Evolutionary conservation across 2,797 vertebrate species (phyloP), one percentile per base, ranked within the genome.

Genomic region (Xiphophorus birchmanni): DNA sequence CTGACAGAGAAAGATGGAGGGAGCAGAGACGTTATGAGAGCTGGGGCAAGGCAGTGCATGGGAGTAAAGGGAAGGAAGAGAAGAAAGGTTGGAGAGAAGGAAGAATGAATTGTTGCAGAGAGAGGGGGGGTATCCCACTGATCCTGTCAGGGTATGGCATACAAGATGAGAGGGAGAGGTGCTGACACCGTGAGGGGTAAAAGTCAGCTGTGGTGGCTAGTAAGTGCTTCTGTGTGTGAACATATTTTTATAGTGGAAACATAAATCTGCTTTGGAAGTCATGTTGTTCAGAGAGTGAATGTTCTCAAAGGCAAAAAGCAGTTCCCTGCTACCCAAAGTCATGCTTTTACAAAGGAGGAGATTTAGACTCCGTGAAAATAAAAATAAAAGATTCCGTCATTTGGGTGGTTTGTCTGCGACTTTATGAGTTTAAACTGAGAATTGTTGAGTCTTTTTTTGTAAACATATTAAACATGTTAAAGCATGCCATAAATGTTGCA

Each of bases 1-100:
- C 90, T 93, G 92, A 93, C 93, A 90, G 88, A 83, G 92, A 91
- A 89, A 85, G 88, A 93, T 82, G 90, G 88, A 89, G 69, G 86
- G 87, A 88, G 72, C 85, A 75, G 82, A 75, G 79, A 65, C 82
- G 73, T 86, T 80, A 81, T 77, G 85, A 88, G 90, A 85, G 89
- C 81, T 11, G 47, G 74, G 82, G 81, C 79, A 82, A 52, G 21
- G 79, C 78, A 32, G 81, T 86, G 82, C 79, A 85, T 47, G 72
- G 79, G 73, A 85, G 81, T 82, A 67, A 58, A 69, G 82, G 67
- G 77, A 79, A 78, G 72, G 72, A 75, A 69, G 82, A 71, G 76
- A 80, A 78, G 73, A 77, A 83, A 83, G 71, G 58, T 63, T 76
- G 79, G 82, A 79, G 50, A 52, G 4, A 32, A 69, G 79, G 80